phyloP scores from a whole-genome alignment of 2,797 vertebrate genomes.

The Hyperoplus immaculatus region DNA sequence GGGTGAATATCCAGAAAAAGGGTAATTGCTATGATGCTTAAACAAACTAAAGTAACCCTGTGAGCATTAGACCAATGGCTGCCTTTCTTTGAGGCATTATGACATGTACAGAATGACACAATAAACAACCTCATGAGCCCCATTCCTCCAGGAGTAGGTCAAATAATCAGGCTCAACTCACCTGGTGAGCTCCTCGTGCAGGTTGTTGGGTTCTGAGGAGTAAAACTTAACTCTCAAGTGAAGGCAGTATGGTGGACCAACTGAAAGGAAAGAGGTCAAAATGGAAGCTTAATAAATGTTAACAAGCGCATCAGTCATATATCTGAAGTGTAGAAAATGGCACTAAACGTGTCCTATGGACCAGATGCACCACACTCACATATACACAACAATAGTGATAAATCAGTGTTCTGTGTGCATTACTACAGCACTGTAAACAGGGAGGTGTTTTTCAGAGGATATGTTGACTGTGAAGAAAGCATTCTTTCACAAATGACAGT shows the following conservation, averaged over 20 bases:
- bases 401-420: neutral
- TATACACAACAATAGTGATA: neutral
- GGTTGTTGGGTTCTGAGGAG: conserved; percentile 98
- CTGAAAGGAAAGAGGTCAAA: conserved; percentile 72
- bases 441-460: neutral
- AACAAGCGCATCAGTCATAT: neutral
- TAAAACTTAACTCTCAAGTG: conserved; percentile 99
- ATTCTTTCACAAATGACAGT: too few relatives aligned
- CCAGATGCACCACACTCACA: neutral
- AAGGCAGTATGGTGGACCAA: conserved; percentile 97
- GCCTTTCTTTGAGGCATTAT: too few relatives aligned
- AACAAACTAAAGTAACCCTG: too few relatives aligned
- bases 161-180: conserved; percentile 57
- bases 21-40: neutral
- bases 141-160: neutral
- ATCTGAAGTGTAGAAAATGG: neutral
- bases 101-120: neutral
- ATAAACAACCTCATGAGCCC: neutral
- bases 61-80: too few relatives aligned
- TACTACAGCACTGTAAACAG: neutral
- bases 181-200: conserved; percentile 97
- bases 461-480: neutral
- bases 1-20: neutral
- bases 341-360: neutral
- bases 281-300: neutral